Conservation (phyloP, 2,113 vertebrate species). For the Marcusenius ussheri region DNA sequence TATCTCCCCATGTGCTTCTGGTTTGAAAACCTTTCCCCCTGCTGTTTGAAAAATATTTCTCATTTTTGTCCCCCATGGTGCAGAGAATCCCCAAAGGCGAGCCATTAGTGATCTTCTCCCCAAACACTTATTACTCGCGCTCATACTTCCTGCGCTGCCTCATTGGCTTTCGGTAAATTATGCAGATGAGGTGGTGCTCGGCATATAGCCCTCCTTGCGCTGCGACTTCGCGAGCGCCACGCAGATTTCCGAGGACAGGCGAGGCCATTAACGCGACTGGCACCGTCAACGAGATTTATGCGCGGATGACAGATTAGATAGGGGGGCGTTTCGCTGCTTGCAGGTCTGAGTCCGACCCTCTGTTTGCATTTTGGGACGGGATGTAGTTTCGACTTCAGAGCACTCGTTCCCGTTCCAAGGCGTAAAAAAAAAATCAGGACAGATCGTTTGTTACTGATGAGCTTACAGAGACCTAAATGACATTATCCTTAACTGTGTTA, state of each 20-base stretch:
- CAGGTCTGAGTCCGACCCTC: conserved; percentile 63
- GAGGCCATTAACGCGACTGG: conserved; percentile 95
- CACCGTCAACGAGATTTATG: conserved; percentile 99
- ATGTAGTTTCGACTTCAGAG: conserved; percentile 30
- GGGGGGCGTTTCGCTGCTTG: conserved; percentile 67
- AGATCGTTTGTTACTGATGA: conserved; percentile 5
- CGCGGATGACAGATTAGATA: conserved; percentile 98
- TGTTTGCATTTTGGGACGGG: conserved; percentile 58
- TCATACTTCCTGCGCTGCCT: conserved; percentile 74
- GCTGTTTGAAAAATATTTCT: conserved; percentile 91
- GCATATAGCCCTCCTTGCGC: conserved; percentile 67
- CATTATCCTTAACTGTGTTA: conserved; percentile 29
- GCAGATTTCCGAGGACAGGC: conserved; percentile 85
- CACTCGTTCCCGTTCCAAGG: conserved; percentile 48
- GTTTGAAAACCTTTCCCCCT: conserved; percentile 87
- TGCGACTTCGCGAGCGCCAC: conserved; percentile 79
- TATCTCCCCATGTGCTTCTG: conserved; percentile 83
- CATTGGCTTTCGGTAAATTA: conserved; percentile 85
- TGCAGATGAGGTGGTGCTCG: conserved; percentile 74
- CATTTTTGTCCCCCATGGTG: conserved; percentile 83
- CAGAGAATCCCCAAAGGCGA: conserved; percentile 86
- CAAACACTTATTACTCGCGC: conserved; percentile 83
- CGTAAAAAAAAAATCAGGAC: conserved; percentile 3
- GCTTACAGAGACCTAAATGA: background rate
- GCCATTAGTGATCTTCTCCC: conserved; percentile 84